phyloP scores from a whole-genome alignment of 2,888 invertebrate species.

The Harpalus rubripes region DNA sequence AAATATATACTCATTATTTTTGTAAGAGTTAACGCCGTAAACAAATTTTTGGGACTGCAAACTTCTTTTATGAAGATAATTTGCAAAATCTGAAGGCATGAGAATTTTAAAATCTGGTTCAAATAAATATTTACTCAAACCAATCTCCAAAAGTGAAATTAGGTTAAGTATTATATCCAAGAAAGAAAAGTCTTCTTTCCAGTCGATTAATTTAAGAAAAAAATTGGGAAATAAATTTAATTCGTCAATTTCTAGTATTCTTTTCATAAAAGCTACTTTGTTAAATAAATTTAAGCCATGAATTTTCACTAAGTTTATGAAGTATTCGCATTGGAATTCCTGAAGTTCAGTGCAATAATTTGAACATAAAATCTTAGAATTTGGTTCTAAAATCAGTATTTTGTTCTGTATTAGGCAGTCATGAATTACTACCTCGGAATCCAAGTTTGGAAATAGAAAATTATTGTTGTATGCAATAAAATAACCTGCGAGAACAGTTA shows the following conservation, averaged over 20 bases:
- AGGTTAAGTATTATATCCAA: background rate
- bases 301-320: background rate
- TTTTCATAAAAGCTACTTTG: background rate
- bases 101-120: background rate
- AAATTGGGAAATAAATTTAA: background rate
- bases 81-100: background rate
- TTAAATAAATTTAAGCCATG: background rate
- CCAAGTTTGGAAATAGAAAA: background rate
- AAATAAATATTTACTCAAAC: background rate
- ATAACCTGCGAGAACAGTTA: background rate
- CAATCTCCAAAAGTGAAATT: background rate
- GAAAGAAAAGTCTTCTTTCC: background rate
- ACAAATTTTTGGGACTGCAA: background rate
- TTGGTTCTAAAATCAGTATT: background rate
- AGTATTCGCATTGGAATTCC: background rate
- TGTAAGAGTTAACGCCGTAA: background rate
- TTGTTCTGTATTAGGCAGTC: background rate
- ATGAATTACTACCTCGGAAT: background rate
- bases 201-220: background rate
- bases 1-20: background rate
- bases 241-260: background rate
- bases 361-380: background rate
- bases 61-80: background rate
- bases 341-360: background rate
- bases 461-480: background rate